Percentiles rank a stretch among this genome's conserved stretches.
Conservation (phyloP, 2,888 invertebrate species). For the Invenusta paracnida region DNA sequence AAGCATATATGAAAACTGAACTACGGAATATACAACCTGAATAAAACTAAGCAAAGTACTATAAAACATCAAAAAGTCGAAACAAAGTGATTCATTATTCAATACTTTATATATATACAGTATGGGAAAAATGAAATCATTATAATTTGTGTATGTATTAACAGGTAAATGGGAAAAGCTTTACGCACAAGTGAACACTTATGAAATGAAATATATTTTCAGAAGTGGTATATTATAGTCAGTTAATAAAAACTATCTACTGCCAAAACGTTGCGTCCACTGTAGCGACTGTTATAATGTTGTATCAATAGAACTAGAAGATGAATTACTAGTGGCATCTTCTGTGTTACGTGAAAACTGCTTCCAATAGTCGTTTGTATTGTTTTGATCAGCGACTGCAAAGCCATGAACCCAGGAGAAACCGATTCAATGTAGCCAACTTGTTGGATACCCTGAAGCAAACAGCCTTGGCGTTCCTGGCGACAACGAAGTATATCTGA, state of each 20-base stretch:
- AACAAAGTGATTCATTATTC: conserved; percentile 7
- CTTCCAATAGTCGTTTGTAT: not conserved
- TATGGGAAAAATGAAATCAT: conserved; percentile 4
- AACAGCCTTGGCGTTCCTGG: conserved; percentile 14
- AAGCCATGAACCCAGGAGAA: conserved; percentile 11
- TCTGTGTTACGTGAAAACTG: conserved; percentile 22
- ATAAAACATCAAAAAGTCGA: too few species aligned
- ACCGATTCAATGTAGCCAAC: conserved; percentile 12
- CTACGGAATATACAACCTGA: not conserved
- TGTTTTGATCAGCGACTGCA: not conserved
- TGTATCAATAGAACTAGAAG: not conserved
- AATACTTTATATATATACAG: conserved; percentile 13
- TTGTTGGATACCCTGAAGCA: conserved; percentile 16
- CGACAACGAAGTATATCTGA: conserved; percentile 25
- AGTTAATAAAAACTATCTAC: conserved; percentile 11
- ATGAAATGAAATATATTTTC: not conserved
- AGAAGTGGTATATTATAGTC: not conserved
- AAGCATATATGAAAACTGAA: not conserved
- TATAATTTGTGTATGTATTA: conserved; percentile 10
- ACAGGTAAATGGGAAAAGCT: not conserved
- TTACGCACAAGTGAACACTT: not conserved
- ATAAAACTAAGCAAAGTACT: too few species aligned
- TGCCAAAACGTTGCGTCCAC: conserved; percentile 16
- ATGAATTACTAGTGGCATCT: not conserved
- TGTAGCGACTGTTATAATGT: conserved; percentile 18